Evolutionary conservation across 1,140 invertebrate species (phyloP).

Genomic region (Trachelipus rathkii): DNA sequence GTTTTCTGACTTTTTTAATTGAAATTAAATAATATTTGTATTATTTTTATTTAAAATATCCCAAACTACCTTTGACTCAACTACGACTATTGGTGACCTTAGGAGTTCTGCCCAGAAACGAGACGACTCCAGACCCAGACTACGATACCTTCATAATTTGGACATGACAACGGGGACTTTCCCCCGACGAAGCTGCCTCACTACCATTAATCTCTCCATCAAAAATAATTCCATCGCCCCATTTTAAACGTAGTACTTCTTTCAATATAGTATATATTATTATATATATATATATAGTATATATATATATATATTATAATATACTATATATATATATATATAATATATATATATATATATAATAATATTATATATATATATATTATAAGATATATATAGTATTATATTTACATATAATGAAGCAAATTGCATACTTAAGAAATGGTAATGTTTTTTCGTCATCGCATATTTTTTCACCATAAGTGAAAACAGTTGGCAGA

Average conservation of each 20-base stretch:
- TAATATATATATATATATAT: too few species aligned
- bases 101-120: conserved; percentile 33
- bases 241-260: too few species aligned
- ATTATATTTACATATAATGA: conserved; percentile 2
- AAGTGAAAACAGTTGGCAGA: too few species aligned
- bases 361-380: too few species aligned
- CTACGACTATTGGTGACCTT: not conserved
- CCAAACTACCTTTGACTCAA: not conserved
- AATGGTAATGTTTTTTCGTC: too few species aligned
- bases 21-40: not conserved
- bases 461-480: too few species aligned
- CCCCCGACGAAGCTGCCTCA: conserved; percentile 19
- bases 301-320: conserved; percentile 15
- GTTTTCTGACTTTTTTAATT: not conserved
- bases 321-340: too few species aligned
- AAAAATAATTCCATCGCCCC: not conserved
- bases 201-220: conserved; percentile 8
- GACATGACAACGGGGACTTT: conserved; percentile 16
- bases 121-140: conserved; percentile 7
- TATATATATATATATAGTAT: not conserved
- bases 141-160: conserved; percentile 26
- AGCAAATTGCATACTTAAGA: too few species aligned
- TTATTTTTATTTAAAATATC: too few species aligned
- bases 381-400: too few species aligned
- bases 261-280: too few species aligned